phyloP scores from a whole-genome alignment of 2,888 invertebrate species.

The Melieria picta region DNA sequence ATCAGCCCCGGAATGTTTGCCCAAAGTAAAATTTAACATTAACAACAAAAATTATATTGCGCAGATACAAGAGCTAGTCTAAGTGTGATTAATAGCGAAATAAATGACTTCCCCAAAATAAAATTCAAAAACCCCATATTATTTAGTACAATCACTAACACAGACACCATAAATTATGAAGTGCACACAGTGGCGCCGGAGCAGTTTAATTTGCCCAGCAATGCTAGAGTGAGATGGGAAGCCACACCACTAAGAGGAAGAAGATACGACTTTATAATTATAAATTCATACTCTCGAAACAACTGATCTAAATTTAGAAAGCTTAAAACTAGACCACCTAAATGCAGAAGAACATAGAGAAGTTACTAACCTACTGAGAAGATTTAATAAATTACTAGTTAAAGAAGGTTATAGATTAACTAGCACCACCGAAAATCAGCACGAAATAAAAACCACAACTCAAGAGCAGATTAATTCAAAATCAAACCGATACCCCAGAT shows the following conservation, averaged over 20 bases:
- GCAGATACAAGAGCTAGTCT: slow-evolving; percentile 6
- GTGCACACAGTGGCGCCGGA: slow-evolving; percentile 15
- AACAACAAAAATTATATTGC: slow-evolving; percentile 2
- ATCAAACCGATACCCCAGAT: slow-evolving; percentile 33
- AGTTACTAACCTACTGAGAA: slow-evolving; percentile 8
- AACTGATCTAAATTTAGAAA: not conserved
- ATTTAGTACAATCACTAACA: slow-evolving; percentile 5
- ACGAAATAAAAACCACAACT: slow-evolving; percentile 13
- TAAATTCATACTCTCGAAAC: not conserved
- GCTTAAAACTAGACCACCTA: slow-evolving; percentile 22
- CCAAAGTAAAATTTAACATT: slow-evolving; percentile 6
- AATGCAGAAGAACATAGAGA: slow-evolving; percentile 23
- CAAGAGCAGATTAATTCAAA: slow-evolving; percentile 32
- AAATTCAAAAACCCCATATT: not conserved
- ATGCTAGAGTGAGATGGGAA: slow-evolving; percentile 25
- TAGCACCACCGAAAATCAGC: not conserved
- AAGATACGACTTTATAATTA: slow-evolving; percentile 22
- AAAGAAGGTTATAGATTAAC: slow-evolving; percentile 18
- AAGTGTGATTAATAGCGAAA: not conserved
- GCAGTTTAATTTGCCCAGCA: slow-evolving; percentile 20
- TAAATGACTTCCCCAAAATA: not conserved
- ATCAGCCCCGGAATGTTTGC: slow-evolving; percentile 8
- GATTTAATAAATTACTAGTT: slow-evolving; percentile 16
- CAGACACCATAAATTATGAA: not conserved
- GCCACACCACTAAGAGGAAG: slow-evolving; percentile 1